Evolutionary conservation across 1,140 invertebrate species (phyloP).

Genomic region (Archivesica marissinica): DNA sequence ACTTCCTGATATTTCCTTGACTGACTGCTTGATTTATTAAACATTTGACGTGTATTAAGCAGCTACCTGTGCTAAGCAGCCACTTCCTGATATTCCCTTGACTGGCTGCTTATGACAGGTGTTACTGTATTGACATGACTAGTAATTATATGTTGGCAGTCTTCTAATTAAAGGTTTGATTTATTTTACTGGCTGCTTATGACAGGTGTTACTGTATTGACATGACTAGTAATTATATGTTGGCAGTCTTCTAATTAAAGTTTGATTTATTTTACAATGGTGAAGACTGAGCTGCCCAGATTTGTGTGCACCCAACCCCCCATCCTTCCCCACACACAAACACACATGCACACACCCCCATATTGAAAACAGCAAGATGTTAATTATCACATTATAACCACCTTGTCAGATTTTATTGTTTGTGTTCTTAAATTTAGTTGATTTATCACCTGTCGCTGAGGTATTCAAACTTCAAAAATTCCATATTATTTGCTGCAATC

Average conservation of each 20-base stretch:
- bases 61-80: too few species aligned
- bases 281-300: not conserved
- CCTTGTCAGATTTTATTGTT: constrained; percentile 10
- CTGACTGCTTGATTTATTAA: too few species aligned
- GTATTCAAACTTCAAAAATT: not conserved
- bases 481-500: not conserved
- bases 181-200: too few species aligned
- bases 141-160: not conserved
- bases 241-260: not conserved
- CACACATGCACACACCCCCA: too few species aligned
- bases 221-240: not conserved
- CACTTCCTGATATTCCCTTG: too few species aligned
- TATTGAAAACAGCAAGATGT: not conserved
- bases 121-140: too few species aligned
- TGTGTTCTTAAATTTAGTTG: constrained; percentile 10
- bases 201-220: too few species aligned
- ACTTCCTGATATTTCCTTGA: too few species aligned
- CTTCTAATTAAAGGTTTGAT: not conserved
- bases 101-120: too few species aligned
- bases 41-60: too few species aligned
- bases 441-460: not conserved
- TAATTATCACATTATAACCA: not conserved
- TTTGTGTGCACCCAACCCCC: too few species aligned
- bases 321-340: too few species aligned
- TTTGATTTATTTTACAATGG: not conserved